Evolutionary conservation across 2,113 vertebrate genomes (phyloP).

Genomic region (Panthera leo): DNA sequence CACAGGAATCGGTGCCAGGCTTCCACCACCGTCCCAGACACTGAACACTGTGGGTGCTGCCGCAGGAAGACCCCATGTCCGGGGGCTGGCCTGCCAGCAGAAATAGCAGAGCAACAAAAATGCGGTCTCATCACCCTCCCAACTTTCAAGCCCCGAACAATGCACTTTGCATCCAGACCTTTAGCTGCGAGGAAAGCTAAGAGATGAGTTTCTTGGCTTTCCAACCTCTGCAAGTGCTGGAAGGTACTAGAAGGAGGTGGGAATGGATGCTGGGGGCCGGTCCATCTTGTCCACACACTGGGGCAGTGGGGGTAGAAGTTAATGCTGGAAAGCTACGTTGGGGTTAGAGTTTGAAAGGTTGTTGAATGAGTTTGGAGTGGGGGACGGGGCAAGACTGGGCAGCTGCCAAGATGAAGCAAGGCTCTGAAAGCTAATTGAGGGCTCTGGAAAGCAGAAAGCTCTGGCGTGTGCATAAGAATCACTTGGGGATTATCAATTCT

Average conservation of each 20-base stretch:
- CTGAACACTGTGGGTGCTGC: neutral
- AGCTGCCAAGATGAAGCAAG: neutral
- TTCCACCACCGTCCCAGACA: neutral
- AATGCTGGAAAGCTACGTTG: neutral
- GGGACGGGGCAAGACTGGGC: neutral
- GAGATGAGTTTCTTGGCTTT: neutral
- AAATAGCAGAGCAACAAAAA: neutral
- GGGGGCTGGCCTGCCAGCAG: neutral
- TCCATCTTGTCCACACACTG: neutral
- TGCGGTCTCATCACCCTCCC: neutral
- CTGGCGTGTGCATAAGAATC: neutral
- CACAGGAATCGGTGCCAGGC: neutral
- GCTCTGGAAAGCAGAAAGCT: neutral
- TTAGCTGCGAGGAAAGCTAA: neutral
- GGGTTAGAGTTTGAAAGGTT: neutral
- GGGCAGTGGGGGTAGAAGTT: neutral
- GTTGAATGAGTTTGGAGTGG: neutral
- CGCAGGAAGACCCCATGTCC: neutral
- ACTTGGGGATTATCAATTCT: neutral
- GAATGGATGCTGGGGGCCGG: neutral
- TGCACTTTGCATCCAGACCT: neutral
- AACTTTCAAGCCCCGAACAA: neutral
- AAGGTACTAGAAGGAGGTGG: neutral
- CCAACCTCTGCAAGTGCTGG: neutral
- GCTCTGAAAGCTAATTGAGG: neutral